Conservation (phyloP, 2,797 vertebrate species). For the Anguilla anguilla region DNA sequence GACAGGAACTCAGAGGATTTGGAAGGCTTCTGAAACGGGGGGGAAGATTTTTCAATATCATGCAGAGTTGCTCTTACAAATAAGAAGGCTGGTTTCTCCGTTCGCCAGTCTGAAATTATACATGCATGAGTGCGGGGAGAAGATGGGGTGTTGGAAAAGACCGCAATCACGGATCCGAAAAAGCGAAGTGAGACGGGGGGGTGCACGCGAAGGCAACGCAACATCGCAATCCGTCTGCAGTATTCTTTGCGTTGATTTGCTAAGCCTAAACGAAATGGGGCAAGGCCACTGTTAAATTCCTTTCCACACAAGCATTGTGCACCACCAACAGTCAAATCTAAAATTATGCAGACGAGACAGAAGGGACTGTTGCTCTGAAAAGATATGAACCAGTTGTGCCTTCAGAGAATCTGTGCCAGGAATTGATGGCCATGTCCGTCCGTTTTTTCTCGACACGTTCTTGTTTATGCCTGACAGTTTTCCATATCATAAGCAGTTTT, state of each 20-base stretch:
- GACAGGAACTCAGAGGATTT: background rate
- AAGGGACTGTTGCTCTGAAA: background rate
- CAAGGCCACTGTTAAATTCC: background rate
- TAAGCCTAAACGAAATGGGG: background rate
- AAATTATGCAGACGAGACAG: conserved; percentile 18
- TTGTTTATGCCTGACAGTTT: background rate
- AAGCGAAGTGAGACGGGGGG: conserved; percentile 29
- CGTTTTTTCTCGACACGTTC: background rate
- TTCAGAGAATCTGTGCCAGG: background rate
- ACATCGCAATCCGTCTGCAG: background rate
- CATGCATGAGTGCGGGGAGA: background rate
- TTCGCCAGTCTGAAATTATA: background rate
- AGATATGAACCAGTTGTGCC: background rate
- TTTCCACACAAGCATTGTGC: background rate
- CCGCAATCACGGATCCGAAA: conserved; percentile 23
- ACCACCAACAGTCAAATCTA: background rate
- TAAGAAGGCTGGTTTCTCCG: background rate
- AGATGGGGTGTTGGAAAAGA: conserved; percentile 10
- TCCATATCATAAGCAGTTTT: background rate
- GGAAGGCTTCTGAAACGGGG: background rate
- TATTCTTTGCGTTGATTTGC: background rate
- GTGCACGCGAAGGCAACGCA: conserved; percentile 21
- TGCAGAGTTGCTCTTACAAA: background rate
- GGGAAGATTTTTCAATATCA: background rate
- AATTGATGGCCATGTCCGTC: background rate